Conservation (phyloP, 2,888 invertebrate species). For the Clanis bilineata region DNA sequence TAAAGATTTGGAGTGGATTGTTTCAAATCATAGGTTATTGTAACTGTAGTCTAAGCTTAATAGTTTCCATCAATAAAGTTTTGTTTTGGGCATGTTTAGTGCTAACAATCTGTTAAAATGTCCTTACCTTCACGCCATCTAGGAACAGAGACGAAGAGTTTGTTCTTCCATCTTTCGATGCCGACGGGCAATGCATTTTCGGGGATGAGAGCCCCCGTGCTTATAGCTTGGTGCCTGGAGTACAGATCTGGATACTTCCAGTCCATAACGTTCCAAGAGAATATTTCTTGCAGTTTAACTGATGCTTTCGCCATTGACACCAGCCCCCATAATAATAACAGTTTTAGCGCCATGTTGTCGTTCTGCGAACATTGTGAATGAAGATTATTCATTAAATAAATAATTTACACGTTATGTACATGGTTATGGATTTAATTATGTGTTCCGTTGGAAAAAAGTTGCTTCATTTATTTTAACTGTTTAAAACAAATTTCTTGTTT, state of each 20-base stretch:
- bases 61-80: no score
- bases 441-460: neutral
- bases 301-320: slow-evolving; percentile 60
- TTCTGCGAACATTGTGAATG: neutral
- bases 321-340: slow-evolving; percentile 47
- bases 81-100: no score
- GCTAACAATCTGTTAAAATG: no score
- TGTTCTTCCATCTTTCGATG: slow-evolving; percentile 90
- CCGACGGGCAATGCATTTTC: slow-evolving; percentile 92
- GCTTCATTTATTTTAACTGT: neutral
- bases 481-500: neutral
- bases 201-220: slow-evolving; percentile 85
- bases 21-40: no score
- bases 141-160: slow-evolving; percentile 91
- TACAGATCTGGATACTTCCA: slow-evolving; percentile 87
- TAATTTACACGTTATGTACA: no score
- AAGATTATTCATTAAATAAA: neutral
- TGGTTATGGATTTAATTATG: no score
- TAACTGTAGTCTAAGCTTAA: no score
- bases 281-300: slow-evolving; percentile 85
- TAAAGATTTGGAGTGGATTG: no score
- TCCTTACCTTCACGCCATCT: slow-evolving; percentile 90
- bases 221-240: slow-evolving; percentile 84
- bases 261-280: slow-evolving; percentile 89
- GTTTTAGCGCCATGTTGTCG: slow-evolving; percentile 41